Percentiles rank a stretch among this genome's conserved stretches.
Conservation (phyloP, 2,113 vertebrate species). For the Lepidothrix coronata region DNA sequence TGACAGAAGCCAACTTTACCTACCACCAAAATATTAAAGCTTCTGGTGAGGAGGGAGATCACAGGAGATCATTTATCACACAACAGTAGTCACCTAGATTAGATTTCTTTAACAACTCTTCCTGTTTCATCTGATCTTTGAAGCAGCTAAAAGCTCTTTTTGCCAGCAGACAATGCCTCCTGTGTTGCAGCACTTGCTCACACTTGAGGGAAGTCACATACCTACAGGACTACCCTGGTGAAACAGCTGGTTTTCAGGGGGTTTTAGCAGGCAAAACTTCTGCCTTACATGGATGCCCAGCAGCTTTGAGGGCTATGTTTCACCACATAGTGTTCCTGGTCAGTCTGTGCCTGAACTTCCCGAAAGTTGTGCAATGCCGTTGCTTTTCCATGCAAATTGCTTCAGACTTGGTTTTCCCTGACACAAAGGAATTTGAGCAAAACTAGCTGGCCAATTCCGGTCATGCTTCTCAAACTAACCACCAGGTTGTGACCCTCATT, state of each 20-base stretch:
- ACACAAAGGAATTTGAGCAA: not conserved
- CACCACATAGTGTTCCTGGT: fast-evolving
- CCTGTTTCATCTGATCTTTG: not conserved
- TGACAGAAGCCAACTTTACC: not conserved
- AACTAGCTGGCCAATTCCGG: fast-evolving
- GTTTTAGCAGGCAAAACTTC: not conserved
- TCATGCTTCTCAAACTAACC: not conserved
- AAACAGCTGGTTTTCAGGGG: not conserved
- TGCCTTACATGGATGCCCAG: not conserved
- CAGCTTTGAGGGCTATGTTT: not conserved
- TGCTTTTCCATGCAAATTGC: not conserved
- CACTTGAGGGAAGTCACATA: not conserved
- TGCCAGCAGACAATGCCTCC: not conserved
- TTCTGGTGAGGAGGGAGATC: not conserved
- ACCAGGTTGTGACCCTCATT: not conserved
- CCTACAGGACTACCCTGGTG: not conserved
- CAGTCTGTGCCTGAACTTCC: not conserved
- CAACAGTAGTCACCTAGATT: not conserved
- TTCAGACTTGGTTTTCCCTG: not conserved
- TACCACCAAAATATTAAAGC: not conserved
- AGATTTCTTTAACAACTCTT: not conserved
- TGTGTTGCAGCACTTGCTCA: not conserved
- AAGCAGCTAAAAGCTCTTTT: not conserved
- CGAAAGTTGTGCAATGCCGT: fast-evolving
- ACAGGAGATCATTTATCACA: not conserved